These are phyloP conservation scores for Agriopis aurantiaria DNA, from an alignment of 2,888 invertebrate species.

Conservation along the genomic window DNA sequence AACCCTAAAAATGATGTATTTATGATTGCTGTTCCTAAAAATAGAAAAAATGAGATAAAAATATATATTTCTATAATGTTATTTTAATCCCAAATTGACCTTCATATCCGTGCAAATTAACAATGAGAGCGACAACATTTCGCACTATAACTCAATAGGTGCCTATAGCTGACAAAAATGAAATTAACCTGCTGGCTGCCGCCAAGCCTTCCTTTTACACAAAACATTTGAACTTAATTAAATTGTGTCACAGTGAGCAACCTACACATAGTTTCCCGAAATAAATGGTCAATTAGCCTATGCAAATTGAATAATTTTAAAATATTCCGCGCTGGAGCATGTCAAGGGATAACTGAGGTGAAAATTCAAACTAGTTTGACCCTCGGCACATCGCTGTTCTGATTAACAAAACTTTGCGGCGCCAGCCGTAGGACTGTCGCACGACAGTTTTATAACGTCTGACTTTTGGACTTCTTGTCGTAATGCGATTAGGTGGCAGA, in stretches of 20 bases:
- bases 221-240: constrained; percentile 47
- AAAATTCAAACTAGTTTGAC: constrained; percentile 71
- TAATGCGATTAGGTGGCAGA: constrained; percentile 29
- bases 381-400: constrained; percentile 56
- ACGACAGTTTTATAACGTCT: constrained; percentile 34
- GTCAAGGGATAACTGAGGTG: constrained; percentile 65
- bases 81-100: neutral
- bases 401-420: constrained; percentile 78
- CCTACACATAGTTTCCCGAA: constrained; percentile 54
- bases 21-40: too few relatives aligned
- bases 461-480: constrained; percentile 25
- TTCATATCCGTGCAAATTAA: constrained; percentile 2
- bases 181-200: constrained; percentile 36
- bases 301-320: constrained; percentile 76
- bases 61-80: too few relatives aligned
- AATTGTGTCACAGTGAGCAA: constrained; percentile 45
- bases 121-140: constrained; percentile 20
- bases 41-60: too few relatives aligned
- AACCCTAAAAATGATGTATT: too few relatives aligned
- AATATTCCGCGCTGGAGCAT: constrained; percentile 63
- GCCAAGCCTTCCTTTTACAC: constrained; percentile 35
- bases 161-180: constrained; percentile 33
- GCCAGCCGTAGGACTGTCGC: constrained; percentile 16
- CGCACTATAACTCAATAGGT: constrained; percentile 26
- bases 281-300: constrained; percentile 68